Conservation (phyloP, 2,113 vertebrate species). For the Corvus hawaiiensis region DNA sequence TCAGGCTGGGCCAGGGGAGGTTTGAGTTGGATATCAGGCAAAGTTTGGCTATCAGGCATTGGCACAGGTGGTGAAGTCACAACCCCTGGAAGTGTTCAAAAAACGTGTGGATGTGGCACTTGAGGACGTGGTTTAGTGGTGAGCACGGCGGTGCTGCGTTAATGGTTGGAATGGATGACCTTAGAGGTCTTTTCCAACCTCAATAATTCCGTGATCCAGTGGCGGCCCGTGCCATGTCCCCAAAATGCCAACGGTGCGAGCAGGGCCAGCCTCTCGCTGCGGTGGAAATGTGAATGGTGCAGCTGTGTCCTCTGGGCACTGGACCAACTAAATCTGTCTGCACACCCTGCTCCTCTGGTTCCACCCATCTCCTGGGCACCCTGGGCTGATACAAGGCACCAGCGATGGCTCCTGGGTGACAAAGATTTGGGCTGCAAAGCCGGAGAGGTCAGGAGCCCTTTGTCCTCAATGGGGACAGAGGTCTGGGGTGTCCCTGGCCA, state of each 20-base stretch:
- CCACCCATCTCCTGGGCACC: background rate
- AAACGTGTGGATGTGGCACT: background rate
- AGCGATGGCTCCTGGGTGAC: rapidly evolving
- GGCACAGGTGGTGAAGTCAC: background rate
- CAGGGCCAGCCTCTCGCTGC: rapidly evolving
- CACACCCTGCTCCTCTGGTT: background rate
- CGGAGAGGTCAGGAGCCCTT: background rate
- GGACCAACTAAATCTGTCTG: background rate
- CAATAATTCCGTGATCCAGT: background rate
- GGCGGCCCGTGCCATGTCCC: rapidly evolving
- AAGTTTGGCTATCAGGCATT: background rate
- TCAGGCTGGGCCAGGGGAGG: background rate
- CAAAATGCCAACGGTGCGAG: rapidly evolving
- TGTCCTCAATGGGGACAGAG: background rate
- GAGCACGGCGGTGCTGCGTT: background rate
- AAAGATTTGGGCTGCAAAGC: background rate
- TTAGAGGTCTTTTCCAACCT: background rate
- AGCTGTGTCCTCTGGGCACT: background rate
- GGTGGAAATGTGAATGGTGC: background rate
- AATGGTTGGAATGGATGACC: background rate
- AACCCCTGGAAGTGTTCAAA: background rate
- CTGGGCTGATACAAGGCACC: rapidly evolving
- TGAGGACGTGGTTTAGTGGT: background rate
- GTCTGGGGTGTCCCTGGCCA: background rate
- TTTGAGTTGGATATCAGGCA: background rate